Base-by-base conservation (phyloP, 2,888 invertebrate species). In the Willowsia nigromaculata region DNA sequence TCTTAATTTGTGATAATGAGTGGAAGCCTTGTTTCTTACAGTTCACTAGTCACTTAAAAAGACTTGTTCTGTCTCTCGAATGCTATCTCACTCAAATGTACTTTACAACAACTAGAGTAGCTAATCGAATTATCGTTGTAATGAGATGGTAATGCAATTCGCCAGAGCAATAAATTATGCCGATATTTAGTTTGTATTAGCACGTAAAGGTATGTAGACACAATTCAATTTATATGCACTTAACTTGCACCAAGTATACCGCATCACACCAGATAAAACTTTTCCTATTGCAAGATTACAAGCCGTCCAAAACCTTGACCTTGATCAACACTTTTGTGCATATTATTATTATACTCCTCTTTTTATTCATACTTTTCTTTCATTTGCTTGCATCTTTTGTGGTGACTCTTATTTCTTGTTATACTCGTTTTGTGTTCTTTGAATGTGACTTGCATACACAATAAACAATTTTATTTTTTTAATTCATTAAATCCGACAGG, bases 401-500 rank as follows among this genome's bases (percentile, higher is more conserved):
- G 40, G 84, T 40, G 27, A 84, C 59, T 59, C 27, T n/a, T n/a
- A n/a, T 65, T 78, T 80, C 71, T 59, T 81, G 87, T 71, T 56
- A 71, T 87, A 81, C 87, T 37, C 53, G 87, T 87, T 87, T 87
- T 27, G 33, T 81, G 4, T 27, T 18, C n/a, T 65, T n/a, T 15
- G 59, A 65, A 18, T 87, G 65, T 47, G 80, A 87, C 53, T 81
- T 56, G 87, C 53, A 87, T 82, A 25, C 18, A 37, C 27, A 86
- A 80, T 81, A 78, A 81, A 65, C 78, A 80, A 53, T 81, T 87
- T 59, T 47, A 68, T 81, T 87, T 33, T 71, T 86, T 22, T 33
- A 81, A 56, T 68, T 81, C 81, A 43, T 71, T 50, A 81, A 81
- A 59, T 71, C 86, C 71, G 87, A 87, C 87, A 87, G 87, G 87